Evolutionary conservation across 2,888 invertebrate genomes (phyloP).

Genomic region (Nebria salina): DNA sequence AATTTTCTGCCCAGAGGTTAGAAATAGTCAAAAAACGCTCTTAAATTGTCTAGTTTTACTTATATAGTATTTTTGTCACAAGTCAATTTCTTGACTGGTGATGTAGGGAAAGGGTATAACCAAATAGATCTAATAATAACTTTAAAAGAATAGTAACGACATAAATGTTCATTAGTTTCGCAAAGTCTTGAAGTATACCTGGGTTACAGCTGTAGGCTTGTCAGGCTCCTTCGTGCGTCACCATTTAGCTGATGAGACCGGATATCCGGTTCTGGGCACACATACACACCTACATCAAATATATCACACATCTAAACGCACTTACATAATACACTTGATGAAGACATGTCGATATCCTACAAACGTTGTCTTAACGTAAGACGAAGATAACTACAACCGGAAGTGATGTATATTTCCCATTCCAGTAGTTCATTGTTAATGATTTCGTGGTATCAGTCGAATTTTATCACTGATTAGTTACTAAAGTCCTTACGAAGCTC

Average conservation of each 20-base stretch:
- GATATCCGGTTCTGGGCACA: slow-evolving; percentile 50
- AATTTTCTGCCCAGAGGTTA: neutral
- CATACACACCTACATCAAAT: slow-evolving; percentile 31
- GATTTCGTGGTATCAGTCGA: neutral
- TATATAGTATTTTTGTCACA: neutral
- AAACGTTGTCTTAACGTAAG: neutral
- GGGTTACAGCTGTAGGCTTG: slow-evolving; percentile 16
- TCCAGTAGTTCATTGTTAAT: neutral
- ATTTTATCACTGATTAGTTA: neutral
- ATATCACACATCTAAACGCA: slow-evolving; percentile 7
- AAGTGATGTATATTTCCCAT: neutral
- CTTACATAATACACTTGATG: neutral
- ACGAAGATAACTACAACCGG: slow-evolving; percentile 13
- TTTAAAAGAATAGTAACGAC: neutral
- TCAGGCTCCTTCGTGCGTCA: slow-evolving; percentile 46
- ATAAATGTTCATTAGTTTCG: slow-evolving; percentile 11
- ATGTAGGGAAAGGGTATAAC: slow-evolving; percentile 3
- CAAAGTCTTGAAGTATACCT: neutral
- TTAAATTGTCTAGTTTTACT: neutral
- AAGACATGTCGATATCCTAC: slow-evolving; percentile 6
- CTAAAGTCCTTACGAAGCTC: neutral
- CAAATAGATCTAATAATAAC: neutral
- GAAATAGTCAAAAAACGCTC: neutral
- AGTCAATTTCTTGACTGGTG: neutral
- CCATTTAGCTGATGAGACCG: slow-evolving; percentile 53